phyloP scores from a whole-genome alignment of 1,140 invertebrate species.

The Drosophila arawakana region DNA sequence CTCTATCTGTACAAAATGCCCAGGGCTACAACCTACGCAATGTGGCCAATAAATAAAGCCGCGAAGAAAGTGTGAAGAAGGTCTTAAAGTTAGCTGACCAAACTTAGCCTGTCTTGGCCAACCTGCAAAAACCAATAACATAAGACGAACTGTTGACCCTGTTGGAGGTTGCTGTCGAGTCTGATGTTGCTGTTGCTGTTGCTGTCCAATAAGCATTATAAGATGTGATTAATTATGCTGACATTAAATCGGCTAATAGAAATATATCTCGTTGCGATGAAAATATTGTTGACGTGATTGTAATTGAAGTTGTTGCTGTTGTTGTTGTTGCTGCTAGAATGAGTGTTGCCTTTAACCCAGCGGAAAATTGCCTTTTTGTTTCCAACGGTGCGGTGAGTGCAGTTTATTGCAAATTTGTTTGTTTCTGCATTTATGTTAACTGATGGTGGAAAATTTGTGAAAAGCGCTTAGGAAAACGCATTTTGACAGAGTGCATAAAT shows the following conservation, averaged over 20 bases:
- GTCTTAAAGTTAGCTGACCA: slow-evolving; percentile 44
- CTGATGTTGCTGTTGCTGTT: slow-evolving; percentile 39
- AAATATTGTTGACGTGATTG: slow-evolving; percentile 82
- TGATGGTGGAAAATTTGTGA: slow-evolving; percentile 75
- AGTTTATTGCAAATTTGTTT: slow-evolving; percentile 81
- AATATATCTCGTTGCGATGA: slow-evolving; percentile 81
- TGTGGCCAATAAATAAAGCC: slow-evolving; percentile 69
- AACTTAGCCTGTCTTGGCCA: slow-evolving; percentile 24
- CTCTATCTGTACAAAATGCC: slow-evolving; percentile 62
- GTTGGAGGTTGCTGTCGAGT: slow-evolving; percentile 32
- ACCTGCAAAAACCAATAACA: slow-evolving; percentile 37
- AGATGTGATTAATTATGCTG: slow-evolving; percentile 80
- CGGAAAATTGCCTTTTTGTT: slow-evolving; percentile 71
- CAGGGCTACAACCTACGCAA: slow-evolving; percentile 76
- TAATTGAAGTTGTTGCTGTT: slow-evolving; percentile 74
- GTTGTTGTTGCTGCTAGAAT: slow-evolving; percentile 47
- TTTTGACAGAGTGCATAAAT: slow-evolving; percentile 75
- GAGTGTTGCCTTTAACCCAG: slow-evolving; percentile 72
- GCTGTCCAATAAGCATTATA: slow-evolving; percentile 62
- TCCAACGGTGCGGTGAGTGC: slow-evolving; percentile 67
- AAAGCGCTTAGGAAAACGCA: slow-evolving; percentile 75
- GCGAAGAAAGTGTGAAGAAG: slow-evolving; percentile 74
- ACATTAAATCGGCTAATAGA: slow-evolving; percentile 83
- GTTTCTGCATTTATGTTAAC: slow-evolving; percentile 74
- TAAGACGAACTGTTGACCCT: slow-evolving; percentile 72